These are phyloP conservation scores for Rhombomys opimus DNA, from an alignment of 2,113 vertebrate genomes.

Conservation along the genomic window DNA sequence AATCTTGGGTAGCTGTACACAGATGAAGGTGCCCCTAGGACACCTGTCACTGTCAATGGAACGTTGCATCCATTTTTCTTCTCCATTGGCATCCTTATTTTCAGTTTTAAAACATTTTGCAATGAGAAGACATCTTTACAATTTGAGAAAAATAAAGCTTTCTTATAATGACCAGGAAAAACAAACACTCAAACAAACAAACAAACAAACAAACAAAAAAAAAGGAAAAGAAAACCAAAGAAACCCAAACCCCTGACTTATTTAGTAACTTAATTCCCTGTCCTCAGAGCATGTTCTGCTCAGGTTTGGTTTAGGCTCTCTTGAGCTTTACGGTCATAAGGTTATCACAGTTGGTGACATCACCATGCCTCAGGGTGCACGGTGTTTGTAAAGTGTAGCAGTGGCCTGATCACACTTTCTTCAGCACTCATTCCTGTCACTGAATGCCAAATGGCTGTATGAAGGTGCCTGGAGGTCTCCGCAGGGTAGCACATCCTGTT, in stretches of 20 bases:
- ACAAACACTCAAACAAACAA: background rate
- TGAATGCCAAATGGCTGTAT: background rate
- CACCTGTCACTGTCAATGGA: background rate
- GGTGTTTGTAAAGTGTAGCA: background rate
- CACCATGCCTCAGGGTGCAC: background rate
- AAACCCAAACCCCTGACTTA: background rate
- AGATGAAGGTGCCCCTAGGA: background rate
- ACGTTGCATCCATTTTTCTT: background rate
- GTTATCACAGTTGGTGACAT: background rate
- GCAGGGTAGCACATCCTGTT: background rate
- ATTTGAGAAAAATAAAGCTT: conserved; percentile 22
- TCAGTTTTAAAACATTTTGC: background rate
- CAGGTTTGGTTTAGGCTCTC: conserved; percentile 21
- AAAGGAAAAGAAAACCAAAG: too few species aligned
- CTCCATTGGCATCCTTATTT: background rate
- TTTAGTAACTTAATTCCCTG: background rate
- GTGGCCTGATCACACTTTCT: background rate
- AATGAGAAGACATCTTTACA: background rate
- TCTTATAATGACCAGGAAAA: background rate
- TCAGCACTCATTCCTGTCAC: background rate
- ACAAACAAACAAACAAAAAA: too few species aligned
- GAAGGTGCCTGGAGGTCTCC: background rate
- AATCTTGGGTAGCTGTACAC: background rate
- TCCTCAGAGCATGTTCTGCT: background rate
- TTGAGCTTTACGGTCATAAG: background rate